Conservation (phyloP, 2,888 invertebrate species). For the Ormyrus nitidulus region DNA sequence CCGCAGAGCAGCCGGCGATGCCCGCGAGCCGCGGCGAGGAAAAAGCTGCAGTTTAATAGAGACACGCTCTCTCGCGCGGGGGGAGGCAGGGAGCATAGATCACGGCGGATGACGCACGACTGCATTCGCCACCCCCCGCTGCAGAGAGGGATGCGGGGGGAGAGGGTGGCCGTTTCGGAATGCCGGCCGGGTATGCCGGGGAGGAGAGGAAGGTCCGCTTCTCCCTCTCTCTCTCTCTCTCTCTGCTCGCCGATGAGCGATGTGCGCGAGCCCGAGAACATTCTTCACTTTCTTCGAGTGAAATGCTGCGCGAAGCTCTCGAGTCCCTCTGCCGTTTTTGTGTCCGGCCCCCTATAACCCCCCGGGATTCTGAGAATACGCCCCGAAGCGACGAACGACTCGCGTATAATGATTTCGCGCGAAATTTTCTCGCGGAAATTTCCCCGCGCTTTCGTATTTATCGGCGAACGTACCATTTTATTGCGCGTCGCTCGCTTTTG, state of each 20-base stretch:
- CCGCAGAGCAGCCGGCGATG: not conserved
- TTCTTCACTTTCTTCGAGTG: conserved; percentile 35
- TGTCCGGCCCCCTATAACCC: not conserved
- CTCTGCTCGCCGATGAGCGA: not conserved
- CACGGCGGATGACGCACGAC: conserved; percentile 73
- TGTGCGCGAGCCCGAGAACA: not conserved
- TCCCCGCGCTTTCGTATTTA: too few species aligned
- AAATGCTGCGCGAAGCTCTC: conserved; percentile 12
- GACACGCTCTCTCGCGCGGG: conserved; percentile 52
- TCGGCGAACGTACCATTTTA: too few species aligned
- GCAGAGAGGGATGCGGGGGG: conserved; percentile 42
- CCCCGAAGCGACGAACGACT: too few species aligned
- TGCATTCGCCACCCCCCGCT: conserved; percentile 66
- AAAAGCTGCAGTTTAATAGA: conserved; percentile 21
- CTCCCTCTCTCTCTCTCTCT: not conserved
- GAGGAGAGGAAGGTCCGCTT: too few species aligned
- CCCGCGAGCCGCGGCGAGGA: not conserved
- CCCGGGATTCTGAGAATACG: too few species aligned
- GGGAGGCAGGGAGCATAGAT: conserved; percentile 76
- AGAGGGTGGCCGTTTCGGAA: conserved; percentile 67
- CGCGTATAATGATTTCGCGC: too few species aligned
- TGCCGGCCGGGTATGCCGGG: conserved; percentile 64
- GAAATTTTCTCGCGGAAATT: too few species aligned
- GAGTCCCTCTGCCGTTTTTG: not conserved
- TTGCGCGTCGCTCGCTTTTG: too few species aligned